Base-by-base conservation (phyloP, 2,797 vertebrate genomes). In the Loris lydekkerianus region DNA sequence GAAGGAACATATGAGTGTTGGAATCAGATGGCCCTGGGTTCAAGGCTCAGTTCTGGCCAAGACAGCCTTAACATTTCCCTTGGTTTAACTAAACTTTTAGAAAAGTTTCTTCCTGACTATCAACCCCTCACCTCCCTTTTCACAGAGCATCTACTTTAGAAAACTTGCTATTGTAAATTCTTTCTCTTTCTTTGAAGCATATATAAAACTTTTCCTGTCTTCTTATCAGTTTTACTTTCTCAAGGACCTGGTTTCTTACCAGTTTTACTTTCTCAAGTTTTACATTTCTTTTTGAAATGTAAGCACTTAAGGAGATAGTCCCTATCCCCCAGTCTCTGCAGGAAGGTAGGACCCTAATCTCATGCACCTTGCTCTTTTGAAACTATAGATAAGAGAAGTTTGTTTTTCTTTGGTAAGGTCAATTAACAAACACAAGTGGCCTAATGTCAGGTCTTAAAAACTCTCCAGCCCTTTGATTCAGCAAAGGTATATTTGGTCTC, bases 141-240 rank as follows among this genome's bases (percentile, higher is more conserved):
- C 29, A 77, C 78, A 77, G 61, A 63, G n/a, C n/a, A 65, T 56
- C 73, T 75, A 72, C 65, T 86, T 91, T 72, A 76, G 65, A 89
- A 93, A 92, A 92, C 37, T 27, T 70, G 1, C 25, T 27, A 85
- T 43, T 77, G n/a, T 49, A 80, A 83, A 82, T 78, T 40, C 63
- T 87, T 92, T 63, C 88, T 91, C 86, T 75, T 43, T 43, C 69
- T 88, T 83, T 92, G 69, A 96, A 91, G 73, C 83, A 31, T n/a
- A 76, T 69, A n/a, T 49, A 72, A 81, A 82, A 69, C 31, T 87
- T 73, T 34, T 87, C 43, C 20, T 73, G 76, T 40, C 7, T 40
- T 73, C 18, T 81, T 63, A 83, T 20, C 29, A 60, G 43, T 60
- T 75, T 93, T 83, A 58, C 27, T 84, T 92, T 96, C 81, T 43